A percentile compares a stretch with the other conserved stretches of the same genome.
Evolutionary conservation across 2,888 invertebrate genomes (phyloP).

Genomic region (Endotricha flammealis): DNA sequence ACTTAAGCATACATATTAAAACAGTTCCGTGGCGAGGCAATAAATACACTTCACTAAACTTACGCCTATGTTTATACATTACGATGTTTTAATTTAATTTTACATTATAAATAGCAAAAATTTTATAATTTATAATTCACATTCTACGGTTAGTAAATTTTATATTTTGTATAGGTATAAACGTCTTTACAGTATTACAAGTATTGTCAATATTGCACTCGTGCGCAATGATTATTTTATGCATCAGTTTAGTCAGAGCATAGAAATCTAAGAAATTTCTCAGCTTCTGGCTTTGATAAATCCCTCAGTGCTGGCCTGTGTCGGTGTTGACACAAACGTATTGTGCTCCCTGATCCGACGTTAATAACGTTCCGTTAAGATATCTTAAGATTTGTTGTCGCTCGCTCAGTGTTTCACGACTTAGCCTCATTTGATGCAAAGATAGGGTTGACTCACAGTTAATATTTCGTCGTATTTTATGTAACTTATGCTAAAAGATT

Average conservation of each 20-base stretch:
- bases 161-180: background rate
- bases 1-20: no score
- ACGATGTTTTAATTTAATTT: no score
- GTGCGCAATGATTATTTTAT: background rate
- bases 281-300: conserved; percentile 34
- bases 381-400: background rate
- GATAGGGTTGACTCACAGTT: background rate
- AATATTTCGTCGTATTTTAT: no score
- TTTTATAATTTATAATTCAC: no score
- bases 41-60: no score
- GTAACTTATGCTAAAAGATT: no score
- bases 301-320: conserved; percentile 26
- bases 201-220: no score
- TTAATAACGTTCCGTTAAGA: conserved; percentile 3
- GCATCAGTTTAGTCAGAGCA: background rate
- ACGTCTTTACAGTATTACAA: background rate
- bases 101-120: no score
- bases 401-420: background rate
- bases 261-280: conserved; percentile 7
- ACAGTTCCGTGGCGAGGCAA: no score
- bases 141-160: no score
- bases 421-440: background rate
- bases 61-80: no score
- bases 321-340: conserved; percentile 36
- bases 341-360: conserved; percentile 16